phyloP scores from a whole-genome alignment of 1,140 invertebrate genomes.

The Procambarus virginalis region DNA sequence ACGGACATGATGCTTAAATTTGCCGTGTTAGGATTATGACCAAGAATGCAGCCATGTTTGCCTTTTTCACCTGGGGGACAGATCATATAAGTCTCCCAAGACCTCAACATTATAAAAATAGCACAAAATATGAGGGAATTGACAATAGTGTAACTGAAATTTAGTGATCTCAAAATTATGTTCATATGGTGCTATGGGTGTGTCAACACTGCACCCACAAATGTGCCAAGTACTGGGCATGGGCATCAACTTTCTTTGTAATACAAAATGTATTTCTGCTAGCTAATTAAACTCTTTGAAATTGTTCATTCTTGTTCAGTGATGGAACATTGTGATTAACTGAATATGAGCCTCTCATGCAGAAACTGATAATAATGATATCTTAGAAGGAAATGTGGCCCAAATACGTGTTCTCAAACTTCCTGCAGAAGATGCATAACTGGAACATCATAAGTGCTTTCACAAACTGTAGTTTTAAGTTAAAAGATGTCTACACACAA shows the following conservation, averaged over 20 bases:
- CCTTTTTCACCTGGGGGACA: conserved; percentile 14
- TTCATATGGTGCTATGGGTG: conserved; percentile 33
- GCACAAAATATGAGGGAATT: conserved; percentile 21
- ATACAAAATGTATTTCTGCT: conserved; percentile 5
- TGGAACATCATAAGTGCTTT: conserved; percentile 66
- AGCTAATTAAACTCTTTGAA: conserved; percentile 2
- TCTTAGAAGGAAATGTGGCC: neutral
- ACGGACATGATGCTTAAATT: conserved; percentile 14
- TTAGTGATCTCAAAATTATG: conserved; percentile 41
- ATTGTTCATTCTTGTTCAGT: conserved; percentile 14
- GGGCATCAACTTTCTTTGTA: conserved; percentile 30
- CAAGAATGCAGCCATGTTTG: conserved; percentile 28
- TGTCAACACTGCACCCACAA: neutral
- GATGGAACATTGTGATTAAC: conserved; percentile 11
- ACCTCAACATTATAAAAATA: conserved; percentile 12
- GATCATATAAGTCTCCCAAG: neutral
- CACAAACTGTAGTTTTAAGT: conserved; percentile 65
- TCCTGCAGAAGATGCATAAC: conserved; percentile 49
- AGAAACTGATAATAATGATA: neutral
- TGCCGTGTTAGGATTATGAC: conserved; percentile 28
- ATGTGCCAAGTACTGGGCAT: conserved; percentile 19
- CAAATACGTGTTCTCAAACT: conserved; percentile 54
- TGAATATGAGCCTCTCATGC: neutral
- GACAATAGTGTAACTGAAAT: neutral
- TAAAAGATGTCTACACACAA: conserved; percentile 63